Evolutionary conservation across 2,797 vertebrate genomes (phyloP), one percentile per base, ranked within the genome.

Genomic region (Clarias pachynema): DNA sequence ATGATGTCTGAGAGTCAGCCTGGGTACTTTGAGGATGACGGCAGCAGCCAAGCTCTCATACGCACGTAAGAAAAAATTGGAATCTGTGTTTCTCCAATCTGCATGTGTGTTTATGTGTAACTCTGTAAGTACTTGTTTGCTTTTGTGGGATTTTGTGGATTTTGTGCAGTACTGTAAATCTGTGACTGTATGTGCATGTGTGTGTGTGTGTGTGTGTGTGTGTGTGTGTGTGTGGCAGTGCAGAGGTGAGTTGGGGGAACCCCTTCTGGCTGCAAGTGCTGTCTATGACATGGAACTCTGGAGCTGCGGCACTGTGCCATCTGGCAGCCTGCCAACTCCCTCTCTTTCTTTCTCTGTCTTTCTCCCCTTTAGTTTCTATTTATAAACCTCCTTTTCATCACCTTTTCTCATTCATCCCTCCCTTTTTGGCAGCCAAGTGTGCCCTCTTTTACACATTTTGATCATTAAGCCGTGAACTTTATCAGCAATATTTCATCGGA

Each of bases 221-320:
- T 74, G 82, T 84, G 80, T 72, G 84, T 84, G 88, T 83, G 89
- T 75, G 86, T 86, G 83, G 79, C 82, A 78, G 74, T 79, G 81
- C 57, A 87, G 88, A 90, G 89, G 92, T 93, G 90, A 90, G 91
- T 93, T 88, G 91, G 94, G 94, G 93, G 92, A 95, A 94, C 90
- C 94, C 94, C 94, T 94, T 92, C 92, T 95, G 93, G 94, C 93
- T 93, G 92, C 92, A 93, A 93, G 92, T 94, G 92, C 93, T 94
- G 92, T 89, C 92, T 65, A 80, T 92, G 92, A 93, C 94, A 94
- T 84, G 85, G 91, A 93, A 88, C 91, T 91, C 89, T 87, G 90
- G 93, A 92, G 91, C 92, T 93, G 91, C 89, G 94, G 94, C 93
- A 88, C 86, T 0, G 87, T 90, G 94, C 95, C 95, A 96, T 90